Evolutionary conservation across 92 coral and sea anemone species (phyloP), one percentile per base, ranked within the genome.

Genomic region (Micromussa lordhowensis): DNA sequence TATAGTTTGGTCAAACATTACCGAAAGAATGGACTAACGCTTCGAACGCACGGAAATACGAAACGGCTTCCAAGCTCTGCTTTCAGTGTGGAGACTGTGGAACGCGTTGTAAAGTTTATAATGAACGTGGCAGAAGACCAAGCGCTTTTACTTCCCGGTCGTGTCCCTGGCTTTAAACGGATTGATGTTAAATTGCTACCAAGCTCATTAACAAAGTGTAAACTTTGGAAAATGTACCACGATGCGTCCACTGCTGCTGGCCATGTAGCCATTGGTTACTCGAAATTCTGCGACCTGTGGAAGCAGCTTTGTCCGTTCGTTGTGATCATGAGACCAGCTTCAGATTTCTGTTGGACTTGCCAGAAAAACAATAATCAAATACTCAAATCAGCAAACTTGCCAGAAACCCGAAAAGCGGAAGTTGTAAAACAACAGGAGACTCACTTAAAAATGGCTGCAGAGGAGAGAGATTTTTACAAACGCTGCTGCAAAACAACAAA

Each of bases 151-250:
- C 88, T 92, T 80, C 94, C 92, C 9, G 94, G 94, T 29, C 86
- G 92, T 71, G 91, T 88, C n/a, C 93, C 87, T 53, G 90, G 93
- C 58, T 86, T 91, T 58, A 91, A 91, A 51, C 30, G 94, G 38
- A 84, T 35, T 22, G 90, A 92, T 29, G 87, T 88, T 32, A 88
- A 88, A 61, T 26, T 92, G 55, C 90, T 92, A 24, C 94, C 94
- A 54, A 77, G 82, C 10, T 69, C 81, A n/a, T 49, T 87, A 26
- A 88, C 94, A 68, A 91, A 88, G 36, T 53, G 22, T 21, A 30
- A 58, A 26, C 77, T 91, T 19, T 87, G 91, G 89, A 88, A 70
- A 88, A 12, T 31, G 38, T 91, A 91, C 32, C 80, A 68, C 21
- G 85, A 83, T 30, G 36, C 78, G 15, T 87, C 74, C 75, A 40